phyloP scores from a whole-genome alignment of 92 coral and sea anemone species.

The Phenganax marumi region DNA sequence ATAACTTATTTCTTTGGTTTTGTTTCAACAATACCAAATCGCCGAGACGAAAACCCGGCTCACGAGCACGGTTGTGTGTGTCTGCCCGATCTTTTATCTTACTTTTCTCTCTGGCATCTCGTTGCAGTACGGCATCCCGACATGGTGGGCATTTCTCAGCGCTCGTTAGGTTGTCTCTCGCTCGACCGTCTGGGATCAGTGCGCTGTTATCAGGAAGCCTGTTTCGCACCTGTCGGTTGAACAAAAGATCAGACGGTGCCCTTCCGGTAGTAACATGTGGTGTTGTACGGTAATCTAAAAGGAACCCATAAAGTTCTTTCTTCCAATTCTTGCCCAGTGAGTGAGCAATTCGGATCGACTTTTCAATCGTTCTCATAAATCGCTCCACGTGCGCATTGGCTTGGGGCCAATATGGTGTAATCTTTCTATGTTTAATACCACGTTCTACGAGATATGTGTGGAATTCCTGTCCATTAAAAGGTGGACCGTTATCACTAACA shows the following conservation, averaged over 20 bases:
- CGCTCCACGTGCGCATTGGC: background rate
- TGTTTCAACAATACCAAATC: background rate
- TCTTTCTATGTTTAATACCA: background rate
- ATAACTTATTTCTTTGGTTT: background rate
- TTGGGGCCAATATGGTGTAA: background rate
- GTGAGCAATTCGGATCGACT: background rate
- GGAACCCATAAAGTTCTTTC: background rate
- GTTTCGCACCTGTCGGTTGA: background rate
- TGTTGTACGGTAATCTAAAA: background rate
- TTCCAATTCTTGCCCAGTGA: background rate
- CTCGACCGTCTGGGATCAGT: background rate
- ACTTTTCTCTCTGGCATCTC: background rate
- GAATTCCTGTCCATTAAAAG: background rate
- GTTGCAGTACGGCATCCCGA: background rate
- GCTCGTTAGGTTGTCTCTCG: background rate
- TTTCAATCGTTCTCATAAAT: background rate
- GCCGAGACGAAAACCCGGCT: background rate
- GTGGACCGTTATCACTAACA: constrained; percentile 5
- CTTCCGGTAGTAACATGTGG: background rate
- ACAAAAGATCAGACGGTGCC: background rate
- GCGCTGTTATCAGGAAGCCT: background rate
- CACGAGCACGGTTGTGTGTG: background rate
- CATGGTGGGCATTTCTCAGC: background rate
- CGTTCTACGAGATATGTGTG: background rate
- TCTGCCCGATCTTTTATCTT: background rate